Evolutionary conservation across 1,140 invertebrate genomes (phyloP), one percentile per base, ranked within the genome.

Genomic region (Drosophila simulans): DNA sequence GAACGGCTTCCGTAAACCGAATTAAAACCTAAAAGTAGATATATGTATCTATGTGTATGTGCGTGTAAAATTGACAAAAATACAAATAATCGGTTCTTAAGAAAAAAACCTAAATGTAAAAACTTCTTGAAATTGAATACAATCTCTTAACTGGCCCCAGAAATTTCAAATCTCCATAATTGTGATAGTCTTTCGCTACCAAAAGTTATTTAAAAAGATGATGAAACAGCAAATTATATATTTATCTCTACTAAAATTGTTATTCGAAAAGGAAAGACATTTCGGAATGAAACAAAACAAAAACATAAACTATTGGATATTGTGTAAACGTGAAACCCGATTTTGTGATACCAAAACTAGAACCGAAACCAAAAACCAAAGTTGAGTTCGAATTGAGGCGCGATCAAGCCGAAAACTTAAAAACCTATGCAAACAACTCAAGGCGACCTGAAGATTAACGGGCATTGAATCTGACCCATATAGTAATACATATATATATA

Each of bases 151-250:
- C 80, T 52, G 55, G 55, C 56, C 52, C 56, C 48, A 64, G 49
- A 65, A 75, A 69, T 31, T 34, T 56, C 5, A 83, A 88, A 83
- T 65, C 76, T 86, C 70, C 74, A 70, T 79, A 83, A 88, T 73
- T 86, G 83, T 86, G 83, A 86, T 86, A 86, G 75, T 81, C 60
- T 81, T 77, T 81, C 78, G 72, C 64, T 80, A 80, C 71, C 57
- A 57, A 70, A 57, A 40, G 60, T 56, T 57, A 60, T 52, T 62
- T 37, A 58, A 64, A 55, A 54, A 57, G 37, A 70, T 43, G 34
- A 48, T 8, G 39, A 60, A 37, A 62, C n/a, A 22, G n/a, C 25
- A 27, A 37, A 31, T 42, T 42, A 59, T 20, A 51, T 63, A 59
- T 34, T 40, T 62, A 53, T 68, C 25, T 48, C 49, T 70, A 49